A percentile compares a stretch with the other conserved stretches of the same genome.
Evolutionary conservation across 2,797 vertebrate genomes (phyloP).

Genomic region (Parambassis ranga): DNA sequence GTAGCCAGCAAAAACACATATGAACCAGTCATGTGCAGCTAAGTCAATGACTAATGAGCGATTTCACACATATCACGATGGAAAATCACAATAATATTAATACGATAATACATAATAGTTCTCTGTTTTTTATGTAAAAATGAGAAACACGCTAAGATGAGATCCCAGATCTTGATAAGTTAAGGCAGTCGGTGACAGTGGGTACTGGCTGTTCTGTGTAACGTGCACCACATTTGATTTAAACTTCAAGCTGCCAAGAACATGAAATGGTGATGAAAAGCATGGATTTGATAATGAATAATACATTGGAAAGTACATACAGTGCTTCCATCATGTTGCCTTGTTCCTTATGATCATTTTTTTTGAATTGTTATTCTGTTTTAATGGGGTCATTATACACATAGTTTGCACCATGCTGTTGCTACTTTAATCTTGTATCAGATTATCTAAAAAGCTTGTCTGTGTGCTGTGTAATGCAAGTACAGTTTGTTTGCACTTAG

Average conservation of each 20-base stretch:
- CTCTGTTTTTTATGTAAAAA: no score
- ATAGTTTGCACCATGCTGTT: no score
- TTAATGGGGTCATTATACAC: background rate
- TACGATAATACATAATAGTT: no score
- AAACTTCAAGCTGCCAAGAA: constrained; percentile 1
- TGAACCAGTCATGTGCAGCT: background rate
- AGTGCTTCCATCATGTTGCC: background rate
- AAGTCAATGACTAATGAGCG: background rate
- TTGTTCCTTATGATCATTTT: background rate
- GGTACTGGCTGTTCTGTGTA: constrained; percentile 8
- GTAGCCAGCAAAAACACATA: background rate
- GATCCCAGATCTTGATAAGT: constrained; percentile 13
- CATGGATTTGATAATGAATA: background rate
- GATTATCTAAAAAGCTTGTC: no score
- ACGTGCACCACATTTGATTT: constrained; percentile 22
- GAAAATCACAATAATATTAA: no score
- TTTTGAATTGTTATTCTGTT: background rate
- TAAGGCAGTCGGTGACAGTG: background rate
- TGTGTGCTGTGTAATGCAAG: background rate
- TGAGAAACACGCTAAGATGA: no score
- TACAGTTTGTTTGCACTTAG: constrained; percentile 28
- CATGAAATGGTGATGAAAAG: constrained; percentile 2
- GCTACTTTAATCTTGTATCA: no score
- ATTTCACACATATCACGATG: constrained; percentile 1
- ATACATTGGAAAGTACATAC: constrained; percentile 5